A percentile compares a stretch with the other conserved stretches of the same genome.
Conservation (phyloP, 1,140 invertebrate genomes). For the Ceratina japonica region DNA sequence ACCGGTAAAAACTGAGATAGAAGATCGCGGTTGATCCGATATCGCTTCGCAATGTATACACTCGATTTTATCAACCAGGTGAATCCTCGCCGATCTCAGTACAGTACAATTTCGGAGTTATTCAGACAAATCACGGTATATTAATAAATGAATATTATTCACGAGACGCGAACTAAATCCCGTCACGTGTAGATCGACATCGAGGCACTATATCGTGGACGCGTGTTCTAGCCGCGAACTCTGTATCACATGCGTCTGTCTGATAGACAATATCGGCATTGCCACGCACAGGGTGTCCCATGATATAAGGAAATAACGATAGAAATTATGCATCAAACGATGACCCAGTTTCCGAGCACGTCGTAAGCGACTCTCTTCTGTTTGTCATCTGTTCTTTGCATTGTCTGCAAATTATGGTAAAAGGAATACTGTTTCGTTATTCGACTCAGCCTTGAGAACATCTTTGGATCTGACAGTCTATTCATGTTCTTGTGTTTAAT, state of each 20-base stretch:
- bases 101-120: not conserved
- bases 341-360: too few species aligned
- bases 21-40: not conserved
- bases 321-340: too few species aligned
- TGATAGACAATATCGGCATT: constrained; percentile 17
- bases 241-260: not conserved
- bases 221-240: too few species aligned
- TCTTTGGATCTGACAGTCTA: not conserved
- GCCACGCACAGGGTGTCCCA: not conserved
- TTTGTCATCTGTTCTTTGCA: not conserved
- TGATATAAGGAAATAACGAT: too few species aligned
- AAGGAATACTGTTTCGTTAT: not conserved
- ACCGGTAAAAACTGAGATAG: not conserved
- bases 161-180: not conserved
- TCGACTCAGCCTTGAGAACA: not conserved
- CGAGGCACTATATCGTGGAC: not conserved
- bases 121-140: not conserved
- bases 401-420: not conserved
- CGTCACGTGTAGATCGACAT: not conserved
- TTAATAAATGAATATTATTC: not conserved
- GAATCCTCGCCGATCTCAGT: not conserved
- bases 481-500: not conserved
- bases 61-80: not conserved
- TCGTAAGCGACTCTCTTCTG: too few species aligned
- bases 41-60: not conserved